phyloP scores from a whole-genome alignment of 2,797 vertebrate species.

The Pangasius djambal region DNA sequence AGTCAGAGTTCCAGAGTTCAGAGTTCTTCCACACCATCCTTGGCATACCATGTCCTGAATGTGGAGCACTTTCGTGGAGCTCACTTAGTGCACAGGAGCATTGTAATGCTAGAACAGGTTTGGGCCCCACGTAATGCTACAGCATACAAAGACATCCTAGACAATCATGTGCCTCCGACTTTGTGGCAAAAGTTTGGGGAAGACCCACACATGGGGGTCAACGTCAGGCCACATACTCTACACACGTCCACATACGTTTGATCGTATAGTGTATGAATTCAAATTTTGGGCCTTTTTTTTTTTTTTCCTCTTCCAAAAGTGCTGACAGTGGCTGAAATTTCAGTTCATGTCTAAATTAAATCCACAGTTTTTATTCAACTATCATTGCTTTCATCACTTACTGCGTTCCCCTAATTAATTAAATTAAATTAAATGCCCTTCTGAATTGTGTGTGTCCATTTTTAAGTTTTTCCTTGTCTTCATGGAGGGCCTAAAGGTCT shows the following conservation, averaged over 20 bases:
- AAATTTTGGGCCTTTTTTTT: background rate
- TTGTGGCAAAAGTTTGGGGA: background rate
- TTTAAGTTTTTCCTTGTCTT: background rate
- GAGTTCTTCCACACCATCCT: background rate
- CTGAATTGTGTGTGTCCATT: too few species aligned
- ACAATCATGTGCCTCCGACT: background rate
- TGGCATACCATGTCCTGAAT: background rate
- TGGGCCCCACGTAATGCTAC: background rate
- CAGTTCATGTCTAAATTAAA: background rate
- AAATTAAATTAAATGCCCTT: background rate
- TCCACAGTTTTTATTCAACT: background rate
- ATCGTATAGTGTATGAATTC: background rate
- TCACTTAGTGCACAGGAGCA: background rate
- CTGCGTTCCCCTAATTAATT: background rate
- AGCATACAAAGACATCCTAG: background rate
- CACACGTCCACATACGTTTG: background rate
- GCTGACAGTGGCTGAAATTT: background rate
- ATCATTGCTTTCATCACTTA: background rate
- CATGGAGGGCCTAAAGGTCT: background rate
- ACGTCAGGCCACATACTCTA: background rate
- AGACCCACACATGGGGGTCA: background rate
- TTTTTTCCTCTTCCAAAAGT: background rate
- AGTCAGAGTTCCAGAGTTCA: background rate
- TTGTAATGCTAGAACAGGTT: background rate
- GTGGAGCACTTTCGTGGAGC: background rate